Percentiles rank a stretch among this genome's conserved stretches.
phyloP scores from a whole-genome alignment of 2,888 invertebrate genomes.

The Tenodera sinensis region DNA sequence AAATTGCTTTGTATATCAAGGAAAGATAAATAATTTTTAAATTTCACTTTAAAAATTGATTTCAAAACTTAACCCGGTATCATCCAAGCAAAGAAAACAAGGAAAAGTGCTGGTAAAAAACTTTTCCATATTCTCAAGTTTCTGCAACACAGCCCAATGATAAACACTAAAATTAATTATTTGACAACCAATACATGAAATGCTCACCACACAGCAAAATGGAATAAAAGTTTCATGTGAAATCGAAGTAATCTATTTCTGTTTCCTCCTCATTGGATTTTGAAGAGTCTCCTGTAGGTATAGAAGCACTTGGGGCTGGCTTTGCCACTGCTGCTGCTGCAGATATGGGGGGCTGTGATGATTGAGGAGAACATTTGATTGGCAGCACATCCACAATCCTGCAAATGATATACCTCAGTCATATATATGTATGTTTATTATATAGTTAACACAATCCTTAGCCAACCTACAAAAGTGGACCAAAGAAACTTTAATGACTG shows the following conservation, averaged over 20 bases:
- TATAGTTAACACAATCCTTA: too few species aligned
- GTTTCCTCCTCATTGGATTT: slow-evolving; percentile 34
- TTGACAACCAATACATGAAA: neutral
- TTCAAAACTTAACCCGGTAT: neutral
- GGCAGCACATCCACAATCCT: slow-evolving; percentile 41
- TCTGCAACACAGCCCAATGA: neutral
- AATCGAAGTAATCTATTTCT: slow-evolving; percentile 44
- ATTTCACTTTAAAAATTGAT: neutral
- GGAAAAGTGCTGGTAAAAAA: too few species aligned
- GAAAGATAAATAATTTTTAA: neutral
- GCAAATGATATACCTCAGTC: slow-evolving; percentile 21
- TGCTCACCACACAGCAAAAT: neutral
- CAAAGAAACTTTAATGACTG: too few species aligned
- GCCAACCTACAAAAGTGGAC: too few species aligned
- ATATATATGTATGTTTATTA: neutral
- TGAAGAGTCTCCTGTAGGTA: slow-evolving; percentile 36
- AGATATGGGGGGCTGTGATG: neutral
- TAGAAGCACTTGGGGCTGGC: neutral
- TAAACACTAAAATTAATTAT: neutral
- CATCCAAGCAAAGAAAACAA: neutral
- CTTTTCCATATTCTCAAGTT: neutral
- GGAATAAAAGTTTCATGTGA: neutral
- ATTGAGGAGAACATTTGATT: slow-evolving; percentile 30
- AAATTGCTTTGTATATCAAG: neutral
- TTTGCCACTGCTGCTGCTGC: slow-evolving; percentile 28